Evolutionary conservation across 2,113 vertebrate species (phyloP).

Genomic region (Trematocara nigrifrons): DNA sequence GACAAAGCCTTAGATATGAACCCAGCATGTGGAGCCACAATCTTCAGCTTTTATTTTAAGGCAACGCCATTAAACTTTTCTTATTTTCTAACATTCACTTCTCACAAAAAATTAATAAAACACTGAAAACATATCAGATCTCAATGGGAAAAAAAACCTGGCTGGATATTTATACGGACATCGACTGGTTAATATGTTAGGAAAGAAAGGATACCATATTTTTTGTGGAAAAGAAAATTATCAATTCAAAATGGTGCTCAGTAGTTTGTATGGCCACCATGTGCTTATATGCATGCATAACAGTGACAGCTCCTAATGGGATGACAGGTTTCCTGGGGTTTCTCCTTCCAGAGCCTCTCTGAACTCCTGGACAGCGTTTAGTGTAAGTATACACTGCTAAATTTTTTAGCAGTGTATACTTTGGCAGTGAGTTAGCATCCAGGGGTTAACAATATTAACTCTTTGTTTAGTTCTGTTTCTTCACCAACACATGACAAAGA

Average conservation of each 20-base stretch:
- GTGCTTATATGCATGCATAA: neutral
- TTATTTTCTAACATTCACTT: neutral
- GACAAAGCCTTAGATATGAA: neutral
- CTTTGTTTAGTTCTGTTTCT: neutral
- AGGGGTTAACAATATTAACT: neutral
- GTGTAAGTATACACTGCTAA: neutral
- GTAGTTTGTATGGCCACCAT: neutral
- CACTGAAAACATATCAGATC: accelerated
- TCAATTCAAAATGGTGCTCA: neutral
- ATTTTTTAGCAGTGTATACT: neutral
- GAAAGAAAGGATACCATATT: neutral
- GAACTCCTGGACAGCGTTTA: neutral
- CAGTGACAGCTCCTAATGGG: neutral
- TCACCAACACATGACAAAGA: neutral
- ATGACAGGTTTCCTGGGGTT: neutral
- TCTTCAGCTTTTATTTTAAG: neutral
- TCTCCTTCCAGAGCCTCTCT: neutral
- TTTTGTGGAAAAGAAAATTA: neutral
- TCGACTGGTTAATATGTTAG: neutral
- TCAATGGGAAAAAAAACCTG: accelerated
- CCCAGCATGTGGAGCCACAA: neutral
- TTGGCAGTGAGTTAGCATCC: neutral
- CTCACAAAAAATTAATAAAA: neutral
- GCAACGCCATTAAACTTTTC: neutral
- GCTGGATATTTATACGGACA: accelerated